These are phyloP conservation scores for Mesoclemmys tuberculata DNA, from an alignment of 2,113 vertebrate species.

Conservation along the genomic window DNA sequence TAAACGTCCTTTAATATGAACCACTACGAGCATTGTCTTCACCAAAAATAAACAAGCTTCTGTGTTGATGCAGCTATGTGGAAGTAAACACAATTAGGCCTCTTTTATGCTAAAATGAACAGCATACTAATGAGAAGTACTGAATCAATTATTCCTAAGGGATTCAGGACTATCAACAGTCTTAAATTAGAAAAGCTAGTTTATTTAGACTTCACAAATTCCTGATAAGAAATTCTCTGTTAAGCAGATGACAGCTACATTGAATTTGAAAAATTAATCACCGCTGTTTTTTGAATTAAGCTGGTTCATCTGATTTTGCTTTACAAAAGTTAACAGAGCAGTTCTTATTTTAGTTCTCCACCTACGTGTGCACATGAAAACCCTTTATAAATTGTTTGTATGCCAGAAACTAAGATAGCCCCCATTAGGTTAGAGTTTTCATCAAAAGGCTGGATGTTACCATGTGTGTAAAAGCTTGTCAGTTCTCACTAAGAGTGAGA, in stretches of 20 bases:
- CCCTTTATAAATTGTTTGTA: not conserved
- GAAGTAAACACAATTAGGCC: conserved; percentile 52
- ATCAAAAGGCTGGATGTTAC: not conserved
- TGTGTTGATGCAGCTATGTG: conserved; percentile 19
- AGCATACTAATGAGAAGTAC: conserved; percentile 32
- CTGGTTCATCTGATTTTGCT: not conserved
- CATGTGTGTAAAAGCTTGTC: not conserved
- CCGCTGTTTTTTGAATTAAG: not conserved
- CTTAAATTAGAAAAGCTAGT: not conserved
- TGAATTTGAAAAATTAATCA: not conserved
- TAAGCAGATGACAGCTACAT: not conserved
- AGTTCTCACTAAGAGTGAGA: conserved; percentile 1
- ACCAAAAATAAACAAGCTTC: conserved; percentile 27
- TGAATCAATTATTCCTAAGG: conserved; percentile 49
- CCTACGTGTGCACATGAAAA: not conserved
- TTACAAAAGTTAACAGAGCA: not conserved
- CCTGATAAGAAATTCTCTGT: not conserved
- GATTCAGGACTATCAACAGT: conserved; percentile 33
- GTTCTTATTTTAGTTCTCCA: not conserved
- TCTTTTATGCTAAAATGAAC: conserved; percentile 45
- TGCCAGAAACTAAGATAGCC: not conserved
- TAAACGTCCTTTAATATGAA: conserved; percentile 1
- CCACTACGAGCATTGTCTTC: not conserved
- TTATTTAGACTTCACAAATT: conserved; percentile 11
- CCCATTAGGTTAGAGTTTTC: not conserved